Conservation (phyloP, 2,888 invertebrate genomes). For the Eueremaeus valkanovi region DNA sequence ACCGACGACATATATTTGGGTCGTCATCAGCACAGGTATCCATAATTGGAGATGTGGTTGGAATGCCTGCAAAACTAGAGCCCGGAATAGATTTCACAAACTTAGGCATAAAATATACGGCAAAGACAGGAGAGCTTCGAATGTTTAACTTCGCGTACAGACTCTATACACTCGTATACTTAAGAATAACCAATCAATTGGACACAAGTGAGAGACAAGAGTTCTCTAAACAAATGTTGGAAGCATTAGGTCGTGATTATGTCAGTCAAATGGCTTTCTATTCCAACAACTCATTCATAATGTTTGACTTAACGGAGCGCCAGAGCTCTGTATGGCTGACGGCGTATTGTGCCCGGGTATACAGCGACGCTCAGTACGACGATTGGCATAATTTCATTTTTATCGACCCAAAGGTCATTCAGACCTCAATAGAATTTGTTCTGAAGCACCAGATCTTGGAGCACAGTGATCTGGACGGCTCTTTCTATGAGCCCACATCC, state of each 20-base stretch:
- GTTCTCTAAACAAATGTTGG: constrained; percentile 52
- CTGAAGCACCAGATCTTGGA: constrained; percentile 50
- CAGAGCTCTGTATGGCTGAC: constrained; percentile 56
- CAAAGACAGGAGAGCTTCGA: constrained; percentile 53
- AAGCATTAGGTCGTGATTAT: constrained; percentile 51
- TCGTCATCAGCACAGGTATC: constrained; percentile 56
- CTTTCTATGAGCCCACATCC: constrained; percentile 49
- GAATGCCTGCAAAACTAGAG: constrained; percentile 43
- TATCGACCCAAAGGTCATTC: constrained; percentile 55
- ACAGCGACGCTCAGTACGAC: constrained; percentile 56
- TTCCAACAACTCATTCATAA: constrained; percentile 51
- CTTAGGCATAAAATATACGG: constrained; percentile 42
- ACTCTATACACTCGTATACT: constrained; percentile 57
- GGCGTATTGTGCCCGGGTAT: constrained; percentile 56
- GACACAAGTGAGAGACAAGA: constrained; percentile 51
- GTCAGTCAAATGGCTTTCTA: constrained; percentile 45
- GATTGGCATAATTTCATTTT: constrained; percentile 60
- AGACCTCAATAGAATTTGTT: constrained; percentile 52
- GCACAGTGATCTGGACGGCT: constrained; percentile 49
- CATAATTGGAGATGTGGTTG: constrained; percentile 53
- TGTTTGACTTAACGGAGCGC: constrained; percentile 52
- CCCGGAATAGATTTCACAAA: constrained; percentile 39
- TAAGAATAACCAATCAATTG: constrained; percentile 57
- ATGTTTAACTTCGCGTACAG: constrained; percentile 59
- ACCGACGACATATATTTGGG: constrained; percentile 58